Evolutionary conservation across 2,113 vertebrate genomes (phyloP).

Genomic region (Benthochromis sp.): DNA sequence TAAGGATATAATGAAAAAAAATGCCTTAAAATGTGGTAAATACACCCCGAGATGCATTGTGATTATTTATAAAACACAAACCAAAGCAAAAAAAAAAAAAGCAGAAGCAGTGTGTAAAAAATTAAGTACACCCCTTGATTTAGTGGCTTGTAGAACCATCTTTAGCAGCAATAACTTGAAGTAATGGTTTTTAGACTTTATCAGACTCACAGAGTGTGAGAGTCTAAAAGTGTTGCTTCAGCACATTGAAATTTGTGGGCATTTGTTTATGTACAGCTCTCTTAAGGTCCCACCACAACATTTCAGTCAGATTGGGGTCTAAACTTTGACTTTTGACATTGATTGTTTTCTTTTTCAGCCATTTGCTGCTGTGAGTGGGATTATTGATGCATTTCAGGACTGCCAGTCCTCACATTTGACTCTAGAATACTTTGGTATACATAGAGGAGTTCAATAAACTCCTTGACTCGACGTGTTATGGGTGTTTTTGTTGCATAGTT

Average conservation of each 20-base stretch:
- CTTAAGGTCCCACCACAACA: not conserved
- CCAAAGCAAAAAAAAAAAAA: not conserved
- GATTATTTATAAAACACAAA: not conserved
- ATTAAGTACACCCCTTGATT: not conserved
- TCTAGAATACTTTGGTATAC: not conserved
- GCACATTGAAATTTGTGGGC: not conserved
- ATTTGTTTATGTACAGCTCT: not conserved
- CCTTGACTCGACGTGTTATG: not conserved
- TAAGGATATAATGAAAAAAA: not conserved
- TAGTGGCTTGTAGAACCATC: not conserved
- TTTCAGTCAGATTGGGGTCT: not conserved
- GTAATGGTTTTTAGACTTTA: not conserved
- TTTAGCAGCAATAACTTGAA: not conserved
- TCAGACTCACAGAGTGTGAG: not conserved
- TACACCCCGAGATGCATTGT: not conserved
- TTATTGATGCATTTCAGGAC: not conserved
- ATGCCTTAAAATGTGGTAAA: not conserved
- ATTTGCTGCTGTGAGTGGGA: not conserved
- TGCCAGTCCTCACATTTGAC: not conserved
- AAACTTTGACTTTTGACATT: not conserved
- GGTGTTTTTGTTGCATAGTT: not conserved
- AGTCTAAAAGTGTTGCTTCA: not conserved
- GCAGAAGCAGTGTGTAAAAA: not conserved
- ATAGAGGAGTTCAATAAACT: not conserved
- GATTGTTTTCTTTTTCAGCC: not conserved